Evolutionary conservation across 1,140 invertebrate genomes (phyloP).

Genomic region (Macrostomum lignano): DNA sequence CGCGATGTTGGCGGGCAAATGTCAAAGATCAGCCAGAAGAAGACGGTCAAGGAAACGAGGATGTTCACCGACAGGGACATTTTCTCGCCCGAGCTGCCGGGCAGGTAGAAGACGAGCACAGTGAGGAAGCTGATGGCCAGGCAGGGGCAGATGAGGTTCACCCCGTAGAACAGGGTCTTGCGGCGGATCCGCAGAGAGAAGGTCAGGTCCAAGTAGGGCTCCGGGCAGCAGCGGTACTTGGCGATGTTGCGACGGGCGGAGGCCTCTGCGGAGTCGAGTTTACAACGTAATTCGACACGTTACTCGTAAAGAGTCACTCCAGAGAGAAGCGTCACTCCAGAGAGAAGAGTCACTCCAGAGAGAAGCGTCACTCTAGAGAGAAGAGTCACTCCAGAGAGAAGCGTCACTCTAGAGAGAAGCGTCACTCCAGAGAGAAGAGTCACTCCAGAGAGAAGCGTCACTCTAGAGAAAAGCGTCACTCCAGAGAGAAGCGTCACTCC

Average conservation of each 20-base stretch:
- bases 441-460: no score
- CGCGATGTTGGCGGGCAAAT: conserved; percentile 91
- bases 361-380: no score
- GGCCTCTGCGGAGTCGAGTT: no score
- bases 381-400: no score
- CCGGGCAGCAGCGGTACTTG: conserved; percentile 16
- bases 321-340: no score
- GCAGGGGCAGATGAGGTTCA: conserved; percentile 28
- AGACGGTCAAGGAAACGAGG: conserved; percentile 92
- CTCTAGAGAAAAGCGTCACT: no score
- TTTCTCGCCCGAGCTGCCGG: conserved; percentile 88
- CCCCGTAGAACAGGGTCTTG: conserved; percentile 27
- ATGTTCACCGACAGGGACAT: conserved; percentile 93
- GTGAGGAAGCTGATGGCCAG: conserved; percentile 57
- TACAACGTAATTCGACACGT: no score
- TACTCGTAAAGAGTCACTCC: no score
- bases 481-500: no score
- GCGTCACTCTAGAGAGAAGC: no score
- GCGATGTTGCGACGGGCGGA: conserved; percentile 12
- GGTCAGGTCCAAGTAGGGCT: conserved; percentile 24
- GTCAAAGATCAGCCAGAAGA: conserved; percentile 85
- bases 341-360: no score
- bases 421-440: no score
- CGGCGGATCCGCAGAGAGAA: conserved; percentile 17
- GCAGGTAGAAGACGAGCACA: conserved; percentile 83